Conservation (phyloP, 2,888 invertebrate genomes). For the Caenorhabditis uteleia region DNA sequence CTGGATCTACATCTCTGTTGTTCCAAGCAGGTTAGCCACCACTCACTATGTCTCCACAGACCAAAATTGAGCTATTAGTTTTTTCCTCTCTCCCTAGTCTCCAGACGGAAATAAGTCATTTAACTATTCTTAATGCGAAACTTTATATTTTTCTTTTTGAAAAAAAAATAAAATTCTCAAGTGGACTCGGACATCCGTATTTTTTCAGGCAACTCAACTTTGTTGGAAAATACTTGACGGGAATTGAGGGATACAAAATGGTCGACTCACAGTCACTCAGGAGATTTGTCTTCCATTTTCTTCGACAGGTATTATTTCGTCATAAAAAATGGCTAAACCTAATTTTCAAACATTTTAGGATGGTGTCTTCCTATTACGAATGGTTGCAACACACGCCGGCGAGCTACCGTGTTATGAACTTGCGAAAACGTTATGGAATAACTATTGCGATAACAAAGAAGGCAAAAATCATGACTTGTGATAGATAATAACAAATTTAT, state of each 20-base stretch:
- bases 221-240: conserved; percentile 69
- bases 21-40: conserved; percentile 63
- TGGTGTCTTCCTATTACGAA: conserved; percentile 69
- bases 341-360: conserved; percentile 48
- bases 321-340: not conserved
- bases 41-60: conserved; percentile 4
- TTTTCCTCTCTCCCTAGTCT: too few relatives aligned
- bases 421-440: conserved; percentile 68
- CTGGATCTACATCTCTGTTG: conserved; percentile 69
- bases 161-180: too few relatives aligned
- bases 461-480: conserved; percentile 69
- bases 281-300: conserved; percentile 68
- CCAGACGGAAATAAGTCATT: not conserved
- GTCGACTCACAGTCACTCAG: conserved; percentile 69
- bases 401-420: conserved; percentile 69
- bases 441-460: conserved; percentile 69
- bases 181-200: conserved; percentile 6
- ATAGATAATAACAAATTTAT: conserved; percentile 3
- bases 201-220: conserved; percentile 68
- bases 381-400: conserved; percentile 70
- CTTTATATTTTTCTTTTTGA: not conserved
- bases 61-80: conserved; percentile 1
- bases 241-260: conserved; percentile 70
- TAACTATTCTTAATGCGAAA: too few relatives aligned
- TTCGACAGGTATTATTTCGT: conserved; percentile 51